phyloP scores from a whole-genome alignment of 2,113 vertebrate genomes.

The Rhinoderma darwinii region DNA sequence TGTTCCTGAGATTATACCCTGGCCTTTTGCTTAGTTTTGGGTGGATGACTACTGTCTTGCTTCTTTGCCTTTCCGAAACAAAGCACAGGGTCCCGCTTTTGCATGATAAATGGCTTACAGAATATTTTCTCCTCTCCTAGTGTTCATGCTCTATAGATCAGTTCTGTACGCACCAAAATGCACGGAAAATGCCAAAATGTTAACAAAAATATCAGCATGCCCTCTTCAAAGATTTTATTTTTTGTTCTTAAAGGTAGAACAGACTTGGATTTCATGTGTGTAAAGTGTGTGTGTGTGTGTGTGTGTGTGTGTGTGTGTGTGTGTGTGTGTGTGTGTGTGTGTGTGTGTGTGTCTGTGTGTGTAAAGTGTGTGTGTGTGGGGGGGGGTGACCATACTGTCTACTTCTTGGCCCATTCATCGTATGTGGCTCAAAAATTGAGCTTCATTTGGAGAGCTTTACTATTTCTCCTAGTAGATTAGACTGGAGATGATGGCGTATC shows the following conservation, averaged over 20 bases:
- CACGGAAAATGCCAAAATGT: neutral
- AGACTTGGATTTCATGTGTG: neutral
- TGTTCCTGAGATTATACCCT: neutral
- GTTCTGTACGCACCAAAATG: neutral
- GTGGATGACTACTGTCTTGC: neutral
- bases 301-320: too few species aligned
- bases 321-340: too few species aligned
- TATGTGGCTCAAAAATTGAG: too few species aligned
- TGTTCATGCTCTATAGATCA: neutral
- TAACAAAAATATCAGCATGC: neutral
- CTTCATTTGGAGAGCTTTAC: too few species aligned
- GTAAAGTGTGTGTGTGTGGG: too few species aligned
- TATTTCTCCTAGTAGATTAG: too few species aligned
- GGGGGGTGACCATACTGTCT: too few species aligned
- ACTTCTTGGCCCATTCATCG: too few species aligned
- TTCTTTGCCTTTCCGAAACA: neutral
- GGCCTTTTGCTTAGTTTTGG: conserved; percentile 1
- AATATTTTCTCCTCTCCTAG: neutral
- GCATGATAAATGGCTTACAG: conserved; percentile 6
- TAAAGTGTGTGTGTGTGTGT: too few species aligned
- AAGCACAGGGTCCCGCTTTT: neutral
- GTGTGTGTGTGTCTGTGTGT: too few species aligned
- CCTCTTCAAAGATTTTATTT: neutral
- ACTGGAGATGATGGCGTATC: too few species aligned
- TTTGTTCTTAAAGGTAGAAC: neutral